Evolutionary conservation across 2,888 invertebrate species (phyloP).

Genomic region (Julus scanicus): DNA sequence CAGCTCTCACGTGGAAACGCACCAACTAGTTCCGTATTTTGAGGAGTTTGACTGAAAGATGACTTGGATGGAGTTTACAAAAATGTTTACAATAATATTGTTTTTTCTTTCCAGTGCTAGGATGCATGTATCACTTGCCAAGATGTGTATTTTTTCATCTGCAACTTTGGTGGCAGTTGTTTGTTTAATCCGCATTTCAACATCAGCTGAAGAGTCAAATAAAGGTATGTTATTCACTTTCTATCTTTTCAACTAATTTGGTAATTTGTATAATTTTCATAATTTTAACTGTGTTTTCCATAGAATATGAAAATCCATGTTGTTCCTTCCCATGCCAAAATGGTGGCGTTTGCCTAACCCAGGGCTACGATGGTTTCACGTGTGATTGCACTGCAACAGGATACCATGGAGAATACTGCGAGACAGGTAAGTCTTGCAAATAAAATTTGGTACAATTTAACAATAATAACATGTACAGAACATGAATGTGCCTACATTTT

Average conservation of each 20-base stretch:
- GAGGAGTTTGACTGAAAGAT: no score
- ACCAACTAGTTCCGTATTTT: no score
- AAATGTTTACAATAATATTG: background rate
- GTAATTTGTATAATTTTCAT: no score
- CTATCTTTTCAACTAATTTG: background rate
- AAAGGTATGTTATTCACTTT: background rate
- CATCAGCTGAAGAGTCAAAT: background rate
- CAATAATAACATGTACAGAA: background rate
- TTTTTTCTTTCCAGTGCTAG: background rate
- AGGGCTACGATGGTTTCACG: constrained; percentile 62
- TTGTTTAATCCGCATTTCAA: background rate
- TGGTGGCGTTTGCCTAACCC: constrained; percentile 65
- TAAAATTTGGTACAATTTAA: background rate
- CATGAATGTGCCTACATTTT: background rate
- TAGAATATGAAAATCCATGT: constrained; percentile 62
- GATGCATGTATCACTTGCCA: background rate
- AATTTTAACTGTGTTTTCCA: background rate
- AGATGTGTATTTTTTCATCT: background rate
- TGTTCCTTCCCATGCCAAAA: constrained; percentile 67
- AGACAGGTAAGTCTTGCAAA: constrained; percentile 63
- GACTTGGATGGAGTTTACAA: background rate
- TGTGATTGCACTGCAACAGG: constrained; percentile 66
- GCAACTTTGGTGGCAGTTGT: background rate
- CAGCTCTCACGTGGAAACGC: no score
- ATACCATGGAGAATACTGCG: constrained; percentile 65